Conservation (phyloP, 2,888 invertebrate genomes). For the Strigamia maritima region DNA sequence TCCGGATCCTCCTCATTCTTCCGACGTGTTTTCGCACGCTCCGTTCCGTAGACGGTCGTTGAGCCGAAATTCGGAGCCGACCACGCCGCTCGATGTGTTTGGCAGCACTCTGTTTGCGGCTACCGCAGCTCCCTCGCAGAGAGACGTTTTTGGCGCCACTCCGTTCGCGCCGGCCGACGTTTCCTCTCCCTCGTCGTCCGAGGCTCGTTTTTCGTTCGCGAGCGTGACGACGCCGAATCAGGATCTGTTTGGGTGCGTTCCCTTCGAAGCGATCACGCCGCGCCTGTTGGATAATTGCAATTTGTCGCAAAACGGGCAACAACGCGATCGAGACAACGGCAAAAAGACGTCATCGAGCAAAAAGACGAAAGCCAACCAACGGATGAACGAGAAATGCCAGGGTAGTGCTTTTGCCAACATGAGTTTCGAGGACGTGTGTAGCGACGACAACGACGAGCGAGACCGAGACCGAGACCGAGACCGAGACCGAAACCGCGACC, state of each 20-base stretch:
- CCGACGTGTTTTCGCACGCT: constrained; percentile 68
- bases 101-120: constrained; percentile 49
- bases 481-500: too few species aligned
- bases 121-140: constrained; percentile 31
- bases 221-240: constrained; percentile 39
- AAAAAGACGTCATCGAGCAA: constrained; percentile 19
- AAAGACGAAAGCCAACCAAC: constrained; percentile 37
- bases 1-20: constrained; percentile 50
- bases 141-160: constrained; percentile 44
- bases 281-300: constrained; percentile 31
- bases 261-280: constrained; percentile 45
- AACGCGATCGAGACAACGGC: neutral
- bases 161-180: constrained; percentile 41
- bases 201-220: too few species aligned
- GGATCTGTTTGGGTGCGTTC: constrained; percentile 48
- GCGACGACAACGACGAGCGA: constrained; percentile 57
- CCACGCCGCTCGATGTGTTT: constrained; percentile 47
- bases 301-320: neutral
- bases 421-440: constrained; percentile 72
- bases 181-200: too few species aligned
- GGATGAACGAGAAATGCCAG: constrained; percentile 45
- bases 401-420: constrained; percentile 62
- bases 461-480: too few species aligned
- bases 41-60: constrained; percentile 56
- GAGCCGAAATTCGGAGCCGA: constrained; percentile 33